Evolutionary conservation across 2,888 invertebrate genomes (phyloP), one percentile per base, ranked within the genome.

Genomic region (Oxyscelio sp.): DNA sequence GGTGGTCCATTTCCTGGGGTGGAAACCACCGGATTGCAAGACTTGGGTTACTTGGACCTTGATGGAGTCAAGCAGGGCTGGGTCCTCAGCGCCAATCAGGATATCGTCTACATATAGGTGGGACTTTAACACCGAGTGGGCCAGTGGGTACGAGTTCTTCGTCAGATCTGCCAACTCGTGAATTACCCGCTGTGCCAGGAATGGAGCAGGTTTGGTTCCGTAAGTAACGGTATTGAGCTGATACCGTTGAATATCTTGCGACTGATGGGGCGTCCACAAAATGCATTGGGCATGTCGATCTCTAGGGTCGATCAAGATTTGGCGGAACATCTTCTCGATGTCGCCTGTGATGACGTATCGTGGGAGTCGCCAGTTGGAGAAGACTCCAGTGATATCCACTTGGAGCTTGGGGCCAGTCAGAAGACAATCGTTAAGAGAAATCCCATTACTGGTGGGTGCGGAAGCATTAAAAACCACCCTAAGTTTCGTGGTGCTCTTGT

Each of bases 301-400:
- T 2, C 15, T 8, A 0, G 27, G 43, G 15, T 70, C 21, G 15
- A 70, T 8, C 19, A 40, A 11, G 19, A 56, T 70, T 17, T 70
- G 56, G 2, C 70, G 54, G 27, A 70, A 70, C 70, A 70, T 70
- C 17, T 66, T 66, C 8, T 50, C 66, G 1, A 68, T 68, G 15
- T 52, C 66, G n/a, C 54, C 40, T 9, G n/a, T 24, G 1, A 24
- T 2, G 5, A 24, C 52, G 24, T 19, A 27, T 11, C 8, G 6
- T 13, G 24, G n/a, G 5, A 52, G n/a, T n/a, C 52, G 1, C 52
- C 52, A 52, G 3, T 8, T 11, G 0, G 24, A 11, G 4, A 58
- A 4, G 4, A 34, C n/a, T 6, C 24, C 43, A 9, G 34, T 21
- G 5, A 48, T 58, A 0, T 58, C 27, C 1, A 8, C 6, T 9